Conservation (phyloP, 2,797 vertebrate species). For the Falco biarmicus region DNA sequence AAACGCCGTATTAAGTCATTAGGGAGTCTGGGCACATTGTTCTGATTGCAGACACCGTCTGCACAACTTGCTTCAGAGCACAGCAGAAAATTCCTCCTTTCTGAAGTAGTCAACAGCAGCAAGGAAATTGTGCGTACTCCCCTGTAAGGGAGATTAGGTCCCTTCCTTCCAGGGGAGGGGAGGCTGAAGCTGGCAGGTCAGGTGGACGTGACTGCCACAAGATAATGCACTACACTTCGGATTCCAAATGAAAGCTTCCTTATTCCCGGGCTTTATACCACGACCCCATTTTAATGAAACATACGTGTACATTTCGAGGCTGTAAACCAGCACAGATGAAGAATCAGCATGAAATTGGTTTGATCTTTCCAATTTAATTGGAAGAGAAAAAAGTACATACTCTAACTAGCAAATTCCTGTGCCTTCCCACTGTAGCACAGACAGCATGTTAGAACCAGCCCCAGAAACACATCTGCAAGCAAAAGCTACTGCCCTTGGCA, state of each 20-base stretch:
- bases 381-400: neutral
- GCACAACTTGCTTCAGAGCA: neutral
- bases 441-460: neutral
- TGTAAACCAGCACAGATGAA: neutral
- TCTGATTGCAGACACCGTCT: neutral
- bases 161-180: neutral
- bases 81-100: neutral
- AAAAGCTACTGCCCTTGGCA: neutral
- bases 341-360: neutral
- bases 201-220: neutral
- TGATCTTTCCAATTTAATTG: neutral
- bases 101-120: neutral
- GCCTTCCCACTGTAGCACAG: neutral
- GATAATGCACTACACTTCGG: fast-evolving
- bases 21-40: neutral
- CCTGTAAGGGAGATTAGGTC: neutral
- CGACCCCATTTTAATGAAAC: neutral
- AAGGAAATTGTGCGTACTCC: neutral
- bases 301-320: fast-evolving
- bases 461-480: neutral
- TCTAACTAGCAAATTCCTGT: neutral
- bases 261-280: neutral
- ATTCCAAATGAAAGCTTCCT: neutral
- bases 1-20: fast-evolving
- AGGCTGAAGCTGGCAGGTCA: neutral